Base-by-base conservation (phyloP, 2,113 vertebrate genomes). In the Lepisosteus osseus region DNA sequence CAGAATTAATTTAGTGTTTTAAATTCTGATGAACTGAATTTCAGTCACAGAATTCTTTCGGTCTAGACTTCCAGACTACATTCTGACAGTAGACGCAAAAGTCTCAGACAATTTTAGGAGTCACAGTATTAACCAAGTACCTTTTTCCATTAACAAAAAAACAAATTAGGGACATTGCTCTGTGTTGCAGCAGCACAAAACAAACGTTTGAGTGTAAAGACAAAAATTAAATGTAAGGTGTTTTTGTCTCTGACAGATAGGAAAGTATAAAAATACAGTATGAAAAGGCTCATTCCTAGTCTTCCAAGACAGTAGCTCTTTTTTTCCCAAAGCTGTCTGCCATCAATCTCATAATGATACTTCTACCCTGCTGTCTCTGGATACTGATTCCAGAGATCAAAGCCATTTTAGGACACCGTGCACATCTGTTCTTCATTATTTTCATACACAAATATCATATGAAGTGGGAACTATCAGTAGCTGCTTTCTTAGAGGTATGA, bases 21-120 rank as follows among this genome's bases (percentile, higher is more conserved):
- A 90, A 92, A 92, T 91, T 92, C 89, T 87, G 90, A 91, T 90
- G 86, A 87, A 88, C 88, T 55, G 15, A 88, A 85, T 91, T 90
- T 90, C 88, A 91, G 88, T 90, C 88, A 87, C 80, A 86, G 85
- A 89, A 90, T 92, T 89, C 89, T 92, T 83, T 86, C 71, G 79
- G 92, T 92, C 91, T 93, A 93, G 92, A 93, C 93, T 90, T 93
- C 87, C 87, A 88, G 93, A 81, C 92, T 92, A 88, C 91, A 78
- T 86, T 89, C 89, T 93, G 92, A 93, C 92, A 93, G 89, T 91
- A 29, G 89, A 87, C 89, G 89, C 85, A 83, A 84, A 85, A 91
- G 84, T 85, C 82, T 85, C 90, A 89, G 90, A 88, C 88, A 91
- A 45, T 57, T 92, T 90, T 90, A 87, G 86, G 85, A 86, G 86